Percentiles rank a stretch among this genome's conserved stretches.
These are phyloP conservation scores for Accipiter cooperii DNA, from an alignment of 2,113 vertebrate species.

Conservation along the genomic window DNA sequence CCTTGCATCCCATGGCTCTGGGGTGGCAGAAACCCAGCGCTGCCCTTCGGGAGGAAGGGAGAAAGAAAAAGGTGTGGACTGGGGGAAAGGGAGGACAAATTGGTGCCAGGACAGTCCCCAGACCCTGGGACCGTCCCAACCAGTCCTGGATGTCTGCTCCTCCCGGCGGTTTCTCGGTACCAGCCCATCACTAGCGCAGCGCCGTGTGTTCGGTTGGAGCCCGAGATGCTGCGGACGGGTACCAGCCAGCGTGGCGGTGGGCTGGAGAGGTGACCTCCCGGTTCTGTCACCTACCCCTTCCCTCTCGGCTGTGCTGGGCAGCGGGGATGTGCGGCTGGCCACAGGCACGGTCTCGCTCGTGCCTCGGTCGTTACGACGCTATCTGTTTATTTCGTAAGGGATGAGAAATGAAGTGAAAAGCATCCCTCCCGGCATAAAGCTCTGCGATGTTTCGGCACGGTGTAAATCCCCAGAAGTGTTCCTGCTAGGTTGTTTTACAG, in stretches of 20 bases:
- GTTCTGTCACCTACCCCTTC: not conserved
- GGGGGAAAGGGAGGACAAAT: not conserved
- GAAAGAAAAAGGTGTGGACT: not conserved
- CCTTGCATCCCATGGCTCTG: not conserved
- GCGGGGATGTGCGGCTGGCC: not conserved
- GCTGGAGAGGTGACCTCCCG: not conserved
- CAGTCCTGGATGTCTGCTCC: not conserved
- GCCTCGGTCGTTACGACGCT: accelerated
- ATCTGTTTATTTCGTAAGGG: not conserved
- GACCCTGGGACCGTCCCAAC: not conserved
- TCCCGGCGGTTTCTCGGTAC: not conserved
- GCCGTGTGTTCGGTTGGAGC: accelerated
- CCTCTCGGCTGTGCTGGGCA: not conserved
- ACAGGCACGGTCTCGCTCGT: not conserved
- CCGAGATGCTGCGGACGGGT: not conserved
- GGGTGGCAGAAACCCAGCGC: not conserved
- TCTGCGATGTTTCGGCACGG: not conserved
- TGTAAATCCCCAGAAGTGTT: not conserved
- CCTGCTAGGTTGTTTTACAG: not conserved
- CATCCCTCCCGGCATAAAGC: not conserved
- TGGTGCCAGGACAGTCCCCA: not conserved
- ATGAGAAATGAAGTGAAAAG: not conserved
- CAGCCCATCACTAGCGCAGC: not conserved
- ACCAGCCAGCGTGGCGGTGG: not conserved
- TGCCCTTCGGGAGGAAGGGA: not conserved